phyloP scores from a whole-genome alignment of 2,113 vertebrate genomes.

The Crotalus helleri region DNA sequence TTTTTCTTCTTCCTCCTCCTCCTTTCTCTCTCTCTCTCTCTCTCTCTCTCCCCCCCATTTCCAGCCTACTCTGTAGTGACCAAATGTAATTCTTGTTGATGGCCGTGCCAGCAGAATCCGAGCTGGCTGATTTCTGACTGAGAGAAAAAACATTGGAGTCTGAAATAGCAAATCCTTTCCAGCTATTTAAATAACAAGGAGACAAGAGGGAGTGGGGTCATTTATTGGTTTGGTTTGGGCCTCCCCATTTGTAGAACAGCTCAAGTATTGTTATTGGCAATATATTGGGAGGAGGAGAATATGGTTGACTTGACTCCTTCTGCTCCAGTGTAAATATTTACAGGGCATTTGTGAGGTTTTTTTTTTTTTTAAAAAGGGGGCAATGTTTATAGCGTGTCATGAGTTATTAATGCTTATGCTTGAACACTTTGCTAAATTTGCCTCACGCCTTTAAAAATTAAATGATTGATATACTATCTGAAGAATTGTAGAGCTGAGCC shows the following conservation, averaged over 20 bases:
- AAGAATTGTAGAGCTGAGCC: conserved; percentile 38
- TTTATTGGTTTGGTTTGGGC: neutral
- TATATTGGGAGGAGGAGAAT: conserved; percentile 36
- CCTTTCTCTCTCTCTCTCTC: conserved; percentile 42
- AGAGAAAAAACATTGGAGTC: neutral
- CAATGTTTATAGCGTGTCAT: conserved; percentile 71
- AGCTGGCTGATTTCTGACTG: conserved; percentile 48
- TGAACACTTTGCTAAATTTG: conserved; percentile 69
- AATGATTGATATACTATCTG: conserved; percentile 76
- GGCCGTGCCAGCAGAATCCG: conserved; percentile 46
- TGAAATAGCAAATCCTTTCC: neutral
- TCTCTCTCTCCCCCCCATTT: conserved; percentile 30
- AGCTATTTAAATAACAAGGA: conserved; percentile 58
- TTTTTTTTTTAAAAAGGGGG: conserved; percentile 54
- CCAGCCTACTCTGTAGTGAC: conserved; percentile 66
- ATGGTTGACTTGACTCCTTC: conserved; percentile 59
- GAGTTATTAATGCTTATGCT: conserved; percentile 73
- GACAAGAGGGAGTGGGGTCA: conserved; percentile 45
- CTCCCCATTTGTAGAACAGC: conserved; percentile 55
- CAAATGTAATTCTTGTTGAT: conserved; percentile 62
- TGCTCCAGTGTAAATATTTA: conserved; percentile 74
- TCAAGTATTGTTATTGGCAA: neutral
- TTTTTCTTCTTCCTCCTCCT: conserved; percentile 5
- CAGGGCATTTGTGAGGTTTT: conserved; percentile 67
- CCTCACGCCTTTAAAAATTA: conserved; percentile 70